Conservation (phyloP, 2,113 vertebrate species). For the Clarias magur region DNA sequence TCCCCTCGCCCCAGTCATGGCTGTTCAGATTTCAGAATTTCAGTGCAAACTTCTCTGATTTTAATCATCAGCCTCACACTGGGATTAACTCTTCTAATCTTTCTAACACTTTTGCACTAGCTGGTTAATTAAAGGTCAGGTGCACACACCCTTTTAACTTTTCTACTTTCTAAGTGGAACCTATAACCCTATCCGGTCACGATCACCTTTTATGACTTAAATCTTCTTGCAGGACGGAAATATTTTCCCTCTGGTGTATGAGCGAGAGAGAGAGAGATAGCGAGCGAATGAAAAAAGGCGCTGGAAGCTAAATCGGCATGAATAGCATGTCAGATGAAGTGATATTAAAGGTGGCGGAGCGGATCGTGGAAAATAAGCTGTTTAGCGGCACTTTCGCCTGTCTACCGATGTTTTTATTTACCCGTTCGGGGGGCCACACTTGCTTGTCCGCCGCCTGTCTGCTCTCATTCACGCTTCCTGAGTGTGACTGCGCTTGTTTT, state of each 20-base stretch:
- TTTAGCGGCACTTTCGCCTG: slow-evolving; percentile 33
- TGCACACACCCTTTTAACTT: background rate
- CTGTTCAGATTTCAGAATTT: background rate
- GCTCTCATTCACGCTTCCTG: slow-evolving; percentile 9
- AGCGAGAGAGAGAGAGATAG: background rate
- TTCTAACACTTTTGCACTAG: background rate
- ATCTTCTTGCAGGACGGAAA: background rate
- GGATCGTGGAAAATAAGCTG: slow-evolving; percentile 26
- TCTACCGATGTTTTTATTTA: slow-evolving; percentile 36
- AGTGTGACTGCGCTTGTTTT: background rate
- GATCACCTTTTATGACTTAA: background rate
- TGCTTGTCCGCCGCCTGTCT: slow-evolving; percentile 25
- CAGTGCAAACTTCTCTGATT: background rate
- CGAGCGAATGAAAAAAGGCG: background rate
- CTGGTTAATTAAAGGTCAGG: slow-evolving; percentile 42
- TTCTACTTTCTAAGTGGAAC: slow-evolving; percentile 1
- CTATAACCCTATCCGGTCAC: background rate
- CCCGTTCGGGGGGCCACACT: background rate
- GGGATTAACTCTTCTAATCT: background rate
- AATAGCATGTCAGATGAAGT: slow-evolving; percentile 33
- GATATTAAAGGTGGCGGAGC: slow-evolving; percentile 41
- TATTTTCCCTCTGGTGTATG: background rate
- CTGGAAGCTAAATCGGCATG: slow-evolving; percentile 6
- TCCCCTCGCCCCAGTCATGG: too few species aligned
- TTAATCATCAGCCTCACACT: too few species aligned